Percentiles rank a stretch among this genome's conserved stretches.
Conservation (phyloP, 2,888 invertebrate genomes). For the Calameuta idolon region DNA sequence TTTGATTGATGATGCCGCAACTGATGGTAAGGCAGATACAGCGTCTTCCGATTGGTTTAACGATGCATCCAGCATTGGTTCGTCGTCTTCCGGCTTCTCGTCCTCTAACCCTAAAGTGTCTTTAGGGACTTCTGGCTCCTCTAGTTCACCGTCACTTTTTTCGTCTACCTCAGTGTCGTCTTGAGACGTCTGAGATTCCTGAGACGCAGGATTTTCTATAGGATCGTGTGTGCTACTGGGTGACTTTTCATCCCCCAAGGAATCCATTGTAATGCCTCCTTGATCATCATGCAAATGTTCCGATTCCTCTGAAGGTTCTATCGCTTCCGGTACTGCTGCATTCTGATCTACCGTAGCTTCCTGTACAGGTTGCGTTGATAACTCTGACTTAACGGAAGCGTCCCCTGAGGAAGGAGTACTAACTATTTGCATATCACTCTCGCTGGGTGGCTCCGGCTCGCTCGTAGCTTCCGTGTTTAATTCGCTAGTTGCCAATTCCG, state of each 20-base stretch:
- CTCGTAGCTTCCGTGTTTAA: conserved; percentile 25
- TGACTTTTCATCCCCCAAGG: too few species aligned
- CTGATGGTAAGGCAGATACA: conserved; percentile 36
- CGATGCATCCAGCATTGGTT: conserved; percentile 41
- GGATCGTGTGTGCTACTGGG: too few species aligned
- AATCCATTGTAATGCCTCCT: too few species aligned
- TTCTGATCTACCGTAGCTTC: conserved; percentile 7
- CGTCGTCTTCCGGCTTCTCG: conserved; percentile 36
- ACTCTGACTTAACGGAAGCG: conserved; percentile 24
- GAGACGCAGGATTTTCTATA: conserved; percentile 31
- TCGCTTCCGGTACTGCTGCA: background rate
- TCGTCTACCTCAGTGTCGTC: conserved; percentile 37
- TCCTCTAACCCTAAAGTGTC: conserved; percentile 18
- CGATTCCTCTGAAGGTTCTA: background rate
- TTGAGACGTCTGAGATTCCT: conserved; percentile 45
- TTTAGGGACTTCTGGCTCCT: conserved; percentile 28
- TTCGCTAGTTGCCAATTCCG: conserved; percentile 21
- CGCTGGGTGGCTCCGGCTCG: conserved; percentile 31
- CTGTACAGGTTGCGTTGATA: conserved; percentile 16
- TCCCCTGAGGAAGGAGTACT: conserved; percentile 27
- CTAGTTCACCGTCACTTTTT: conserved; percentile 22
- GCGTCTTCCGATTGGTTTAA: conserved; percentile 15
- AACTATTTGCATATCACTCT: conserved; percentile 33
- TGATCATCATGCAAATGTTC: background rate
- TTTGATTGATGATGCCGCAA: conserved; percentile 56